Percentiles rank a stretch among this genome's conserved stretches.
These are phyloP conservation scores for Eupithecia vulgata DNA, from an alignment of 2,888 invertebrate genomes.

Conservation along the genomic window DNA sequence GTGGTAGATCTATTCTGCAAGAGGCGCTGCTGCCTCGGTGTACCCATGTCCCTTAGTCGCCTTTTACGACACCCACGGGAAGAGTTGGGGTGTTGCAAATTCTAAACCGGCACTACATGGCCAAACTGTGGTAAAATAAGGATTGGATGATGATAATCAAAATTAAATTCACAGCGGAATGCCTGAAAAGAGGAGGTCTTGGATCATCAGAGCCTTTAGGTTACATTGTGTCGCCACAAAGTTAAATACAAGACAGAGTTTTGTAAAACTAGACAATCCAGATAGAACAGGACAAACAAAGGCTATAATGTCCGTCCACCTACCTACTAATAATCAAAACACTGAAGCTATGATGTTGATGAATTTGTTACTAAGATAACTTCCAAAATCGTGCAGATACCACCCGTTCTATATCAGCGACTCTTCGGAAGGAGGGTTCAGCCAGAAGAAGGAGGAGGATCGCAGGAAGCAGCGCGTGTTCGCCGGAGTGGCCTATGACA, in stretches of 20 bases:
- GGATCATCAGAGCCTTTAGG: too few relatives aligned
- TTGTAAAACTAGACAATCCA: not conserved
- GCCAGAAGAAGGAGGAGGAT: slow-evolving; percentile 89
- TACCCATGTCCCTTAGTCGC: too few relatives aligned
- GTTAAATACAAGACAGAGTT: not conserved
- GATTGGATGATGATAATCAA: not conserved
- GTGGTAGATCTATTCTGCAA: too few relatives aligned
- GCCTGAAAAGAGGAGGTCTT: too few relatives aligned
- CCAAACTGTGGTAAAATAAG: too few relatives aligned
- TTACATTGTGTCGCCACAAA: too few relatives aligned
- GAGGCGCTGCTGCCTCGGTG: too few relatives aligned
- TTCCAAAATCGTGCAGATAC: slow-evolving; percentile 79
- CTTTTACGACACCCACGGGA: too few relatives aligned
- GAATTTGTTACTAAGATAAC: not conserved
- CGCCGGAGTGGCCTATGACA: slow-evolving; percentile 91
- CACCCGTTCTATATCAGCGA: slow-evolving; percentile 97
- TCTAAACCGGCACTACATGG: too few relatives aligned
- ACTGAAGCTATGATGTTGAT: not conserved
- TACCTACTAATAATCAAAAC: not conserved
- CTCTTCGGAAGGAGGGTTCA: slow-evolving; percentile 93
- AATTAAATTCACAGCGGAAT: not conserved
- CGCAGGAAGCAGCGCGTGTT: slow-evolving; percentile 89
- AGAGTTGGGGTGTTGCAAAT: too few relatives aligned
- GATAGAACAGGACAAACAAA: too few relatives aligned
- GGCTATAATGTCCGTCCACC: too few relatives aligned